Evolutionary conservation across 2,888 invertebrate species (phyloP).

Genomic region (Melieria crassipennis): DNA sequence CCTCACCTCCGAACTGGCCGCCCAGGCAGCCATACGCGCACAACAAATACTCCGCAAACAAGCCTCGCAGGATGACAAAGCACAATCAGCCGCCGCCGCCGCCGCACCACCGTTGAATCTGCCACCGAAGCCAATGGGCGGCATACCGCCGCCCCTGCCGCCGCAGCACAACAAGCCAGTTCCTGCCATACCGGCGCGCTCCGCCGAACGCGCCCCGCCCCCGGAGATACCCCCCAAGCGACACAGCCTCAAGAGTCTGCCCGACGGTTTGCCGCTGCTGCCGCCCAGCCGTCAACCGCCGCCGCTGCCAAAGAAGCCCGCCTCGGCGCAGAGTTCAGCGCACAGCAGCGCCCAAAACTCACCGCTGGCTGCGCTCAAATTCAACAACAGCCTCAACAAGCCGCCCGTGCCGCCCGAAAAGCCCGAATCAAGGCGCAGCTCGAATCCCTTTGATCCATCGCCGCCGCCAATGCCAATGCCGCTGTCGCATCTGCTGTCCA

Average conservation of each 20-base stretch:
- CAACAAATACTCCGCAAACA: conserved; percentile 63
- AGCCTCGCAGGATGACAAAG: conserved; percentile 53
- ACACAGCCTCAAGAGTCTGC: conserved; percentile 60
- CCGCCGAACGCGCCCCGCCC: conserved; percentile 59
- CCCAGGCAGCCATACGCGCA: conserved; percentile 63
- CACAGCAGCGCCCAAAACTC: conserved; percentile 63
- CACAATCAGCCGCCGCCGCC: conserved; percentile 3
- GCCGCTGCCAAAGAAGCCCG: conserved; percentile 62
- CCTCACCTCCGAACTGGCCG: conserved; percentile 63
- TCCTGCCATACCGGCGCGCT: conserved; percentile 65
- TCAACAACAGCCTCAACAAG: conserved; percentile 43
- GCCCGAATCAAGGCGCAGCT: conserved; percentile 52
- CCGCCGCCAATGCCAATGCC: conserved; percentile 6
- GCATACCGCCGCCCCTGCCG: conserved; percentile 53
- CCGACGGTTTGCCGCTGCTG: conserved; percentile 59
- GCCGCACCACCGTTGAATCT: conserved; percentile 33
- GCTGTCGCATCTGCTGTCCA: neutral
- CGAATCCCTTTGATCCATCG: conserved; percentile 62
- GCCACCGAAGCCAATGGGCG: conserved; percentile 47
- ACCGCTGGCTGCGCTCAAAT: conserved; percentile 57
- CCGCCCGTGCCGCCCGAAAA: conserved; percentile 57
- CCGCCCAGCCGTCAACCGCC: conserved; percentile 63
- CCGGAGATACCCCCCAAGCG: conserved; percentile 66
- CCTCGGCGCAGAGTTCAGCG: conserved; percentile 57
- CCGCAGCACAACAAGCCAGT: conserved; percentile 55